Percentiles rank a stretch among this genome's conserved stretches.
Evolutionary conservation across 1,140 invertebrate species (phyloP).

Genomic region (Scaptomyza montana): DNA sequence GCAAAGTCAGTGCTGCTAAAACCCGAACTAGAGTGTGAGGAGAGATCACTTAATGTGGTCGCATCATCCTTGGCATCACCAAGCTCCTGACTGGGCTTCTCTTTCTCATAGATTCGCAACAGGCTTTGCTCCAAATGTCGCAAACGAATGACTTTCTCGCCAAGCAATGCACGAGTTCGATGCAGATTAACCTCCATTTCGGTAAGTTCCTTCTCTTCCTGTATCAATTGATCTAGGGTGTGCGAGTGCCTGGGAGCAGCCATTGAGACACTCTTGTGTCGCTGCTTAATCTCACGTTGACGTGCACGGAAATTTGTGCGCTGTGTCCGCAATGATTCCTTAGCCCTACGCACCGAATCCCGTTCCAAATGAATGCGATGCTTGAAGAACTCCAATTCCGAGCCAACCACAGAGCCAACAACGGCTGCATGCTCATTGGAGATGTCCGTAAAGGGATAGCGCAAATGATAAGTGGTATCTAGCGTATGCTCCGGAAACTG

Average conservation of each 20-base stretch:
- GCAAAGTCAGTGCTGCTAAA: constrained; percentile 89
- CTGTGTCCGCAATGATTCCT: constrained; percentile 87
- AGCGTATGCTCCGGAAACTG: constrained; percentile 88
- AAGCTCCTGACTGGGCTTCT: constrained; percentile 82
- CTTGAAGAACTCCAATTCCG: constrained; percentile 91
- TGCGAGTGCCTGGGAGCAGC: constrained; percentile 84
- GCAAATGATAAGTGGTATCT: constrained; percentile 89
- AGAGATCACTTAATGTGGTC: constrained; percentile 87
- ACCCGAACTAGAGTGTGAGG: constrained; percentile 88
- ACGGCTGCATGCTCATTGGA: constrained; percentile 70
- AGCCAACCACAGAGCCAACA: constrained; percentile 79
- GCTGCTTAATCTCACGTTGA: constrained; percentile 76
- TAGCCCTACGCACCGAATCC: constrained; percentile 89
- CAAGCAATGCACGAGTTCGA: constrained; percentile 89
- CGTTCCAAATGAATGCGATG: constrained; percentile 91
- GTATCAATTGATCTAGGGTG: constrained; percentile 86
- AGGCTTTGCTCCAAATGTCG: constrained; percentile 90
- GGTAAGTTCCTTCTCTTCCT: constrained; percentile 91
- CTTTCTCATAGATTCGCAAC: constrained; percentile 85
- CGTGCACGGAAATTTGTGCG: constrained; percentile 72
- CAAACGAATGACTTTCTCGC: constrained; percentile 91
- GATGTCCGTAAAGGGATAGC: constrained; percentile 90
- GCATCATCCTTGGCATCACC: constrained; percentile 84
- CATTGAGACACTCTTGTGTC: constrained; percentile 59
- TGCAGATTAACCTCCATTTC: constrained; percentile 92